Conservation (phyloP, 2,888 invertebrate genomes). For the Reticulitermes lucifugus region DNA sequence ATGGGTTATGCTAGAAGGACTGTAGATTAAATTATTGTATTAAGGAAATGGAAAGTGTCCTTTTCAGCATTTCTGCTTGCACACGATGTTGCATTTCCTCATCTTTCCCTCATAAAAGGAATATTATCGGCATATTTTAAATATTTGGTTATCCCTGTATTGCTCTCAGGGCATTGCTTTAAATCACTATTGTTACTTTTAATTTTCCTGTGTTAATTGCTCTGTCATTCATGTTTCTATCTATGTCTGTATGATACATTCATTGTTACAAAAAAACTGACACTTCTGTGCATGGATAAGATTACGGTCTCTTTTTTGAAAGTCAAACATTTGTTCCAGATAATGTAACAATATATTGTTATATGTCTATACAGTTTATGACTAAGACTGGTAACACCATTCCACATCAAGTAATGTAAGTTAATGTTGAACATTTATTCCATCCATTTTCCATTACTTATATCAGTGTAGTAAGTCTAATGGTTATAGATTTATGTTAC, state of each 20-base stretch:
- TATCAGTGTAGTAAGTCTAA: constrained; percentile 25
- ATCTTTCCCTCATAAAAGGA: not conserved
- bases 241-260: not conserved
- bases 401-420: not conserved
- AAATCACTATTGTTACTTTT: not conserved
- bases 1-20: constrained; percentile 3
- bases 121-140: constrained; percentile 8
- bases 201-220: not conserved
- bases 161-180: constrained; percentile 25
- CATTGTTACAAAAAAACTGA: not conserved
- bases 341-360: not conserved
- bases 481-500: constrained; percentile 42
- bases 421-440: constrained; percentile 26
- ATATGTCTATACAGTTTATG: not conserved
- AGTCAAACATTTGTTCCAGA: not conserved
- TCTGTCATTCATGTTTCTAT: not conserved
- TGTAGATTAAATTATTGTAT: constrained; percentile 12
- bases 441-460: constrained; percentile 40
- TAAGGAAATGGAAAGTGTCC: not conserved
- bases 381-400: constrained; percentile 25
- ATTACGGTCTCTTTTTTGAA: not conserved
- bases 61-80: not conserved
- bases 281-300: not conserved
- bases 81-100: not conserved
- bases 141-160: constrained; percentile 15